Evolutionary conservation across 2,113 vertebrate genomes (phyloP).

Genomic region (Phasianus colchicus): DNA sequence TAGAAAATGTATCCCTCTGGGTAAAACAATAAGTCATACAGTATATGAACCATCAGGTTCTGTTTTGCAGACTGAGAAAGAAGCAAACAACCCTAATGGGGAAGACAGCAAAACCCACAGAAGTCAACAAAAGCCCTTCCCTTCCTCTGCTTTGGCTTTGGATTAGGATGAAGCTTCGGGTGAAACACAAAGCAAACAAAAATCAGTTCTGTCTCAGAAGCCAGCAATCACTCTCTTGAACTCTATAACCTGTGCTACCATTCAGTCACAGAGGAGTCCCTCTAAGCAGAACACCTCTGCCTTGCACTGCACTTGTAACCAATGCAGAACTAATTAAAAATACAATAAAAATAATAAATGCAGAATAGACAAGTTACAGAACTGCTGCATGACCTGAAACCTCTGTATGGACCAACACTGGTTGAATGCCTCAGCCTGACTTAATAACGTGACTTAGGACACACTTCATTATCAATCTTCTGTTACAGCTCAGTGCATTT

Average conservation of each 20-base stretch:
- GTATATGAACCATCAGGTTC: accelerated
- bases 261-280: accelerated
- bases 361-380: background rate
- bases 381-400: background rate
- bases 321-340: background rate
- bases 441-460: background rate
- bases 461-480: background rate
- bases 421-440: background rate
- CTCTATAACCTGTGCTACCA: background rate
- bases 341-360: background rate
- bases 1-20: background rate
- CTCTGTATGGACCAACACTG: background rate
- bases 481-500: background rate
- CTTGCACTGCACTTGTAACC: background rate
- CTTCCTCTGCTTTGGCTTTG: background rate
- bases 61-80: background rate
- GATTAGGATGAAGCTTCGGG: background rate
- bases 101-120: background rate
- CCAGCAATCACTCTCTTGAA: background rate
- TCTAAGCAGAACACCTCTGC: background rate
- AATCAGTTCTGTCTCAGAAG: background rate
- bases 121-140: background rate
- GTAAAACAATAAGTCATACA: too few relatives aligned
- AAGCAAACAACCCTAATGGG: background rate
- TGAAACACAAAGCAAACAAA: background rate